Percentiles rank a stretch among this genome's conserved stretches.
These are phyloP conservation scores for Dicrurus megarhynchus DNA, from an alignment of 2,113 vertebrate species.

Conservation along the genomic window DNA sequence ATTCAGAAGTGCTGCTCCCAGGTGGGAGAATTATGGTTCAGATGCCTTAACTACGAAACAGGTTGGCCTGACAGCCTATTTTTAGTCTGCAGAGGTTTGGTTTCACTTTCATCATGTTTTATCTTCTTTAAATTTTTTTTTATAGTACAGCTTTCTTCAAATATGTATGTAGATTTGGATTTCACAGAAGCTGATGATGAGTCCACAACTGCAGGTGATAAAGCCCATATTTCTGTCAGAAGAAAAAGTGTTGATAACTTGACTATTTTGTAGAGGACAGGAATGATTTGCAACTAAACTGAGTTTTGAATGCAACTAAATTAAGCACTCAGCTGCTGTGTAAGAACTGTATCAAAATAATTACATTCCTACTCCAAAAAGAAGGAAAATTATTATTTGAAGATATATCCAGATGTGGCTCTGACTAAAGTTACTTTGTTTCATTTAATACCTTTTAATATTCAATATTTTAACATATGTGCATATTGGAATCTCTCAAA, in stretches of 20 bases:
- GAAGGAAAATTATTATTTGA: background rate
- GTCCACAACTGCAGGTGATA: background rate
- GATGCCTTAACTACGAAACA: background rate
- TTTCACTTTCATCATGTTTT: background rate
- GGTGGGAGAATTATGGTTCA: background rate
- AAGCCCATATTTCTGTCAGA: background rate
- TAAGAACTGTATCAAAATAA: background rate
- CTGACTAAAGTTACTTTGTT: background rate
- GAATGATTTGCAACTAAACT: conserved; percentile 1
- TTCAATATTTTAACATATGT: background rate
- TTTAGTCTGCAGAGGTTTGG: background rate
- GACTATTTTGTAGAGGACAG: background rate
- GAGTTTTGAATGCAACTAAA: background rate
- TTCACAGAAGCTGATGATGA: background rate
- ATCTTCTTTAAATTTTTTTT: background rate
- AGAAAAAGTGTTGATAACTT: background rate
- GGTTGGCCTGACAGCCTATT: background rate
- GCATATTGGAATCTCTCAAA: background rate
- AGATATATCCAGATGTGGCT: background rate
- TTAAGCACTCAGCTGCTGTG: background rate
- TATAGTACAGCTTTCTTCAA: background rate
- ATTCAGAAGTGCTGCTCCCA: background rate
- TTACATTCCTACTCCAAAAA: background rate
- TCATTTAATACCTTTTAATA: background rate
- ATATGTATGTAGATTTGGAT: background rate